phyloP scores from a whole-genome alignment of 2,888 invertebrate species.

The Drosophila suboccidentalis region DNA sequence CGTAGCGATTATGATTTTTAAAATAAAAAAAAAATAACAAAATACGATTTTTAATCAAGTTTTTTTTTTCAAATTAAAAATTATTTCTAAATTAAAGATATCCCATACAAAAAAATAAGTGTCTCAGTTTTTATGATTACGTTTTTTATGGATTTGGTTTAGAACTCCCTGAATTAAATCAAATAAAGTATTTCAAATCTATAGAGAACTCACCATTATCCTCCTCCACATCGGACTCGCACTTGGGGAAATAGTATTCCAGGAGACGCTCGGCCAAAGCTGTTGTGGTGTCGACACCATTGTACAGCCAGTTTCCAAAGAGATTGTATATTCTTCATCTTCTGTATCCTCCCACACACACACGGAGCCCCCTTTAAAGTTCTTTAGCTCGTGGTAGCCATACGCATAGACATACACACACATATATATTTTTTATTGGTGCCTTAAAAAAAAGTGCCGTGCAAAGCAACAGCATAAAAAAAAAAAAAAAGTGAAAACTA shows the following conservation, averaged over 20 bases:
- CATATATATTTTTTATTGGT: conserved; percentile 58
- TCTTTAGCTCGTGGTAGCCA: conserved; percentile 49
- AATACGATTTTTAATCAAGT: too few relatives aligned
- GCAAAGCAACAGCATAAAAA: conserved; percentile 61
- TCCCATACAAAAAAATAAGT: too few relatives aligned
- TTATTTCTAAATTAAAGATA: not conserved
- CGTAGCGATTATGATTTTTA: not conserved
- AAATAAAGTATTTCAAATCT: not conserved
- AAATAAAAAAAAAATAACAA: not conserved
- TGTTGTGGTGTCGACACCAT: conserved; percentile 89
- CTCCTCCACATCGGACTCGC: conserved; percentile 87
- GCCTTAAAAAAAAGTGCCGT: conserved; percentile 66
- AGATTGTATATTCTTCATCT: conserved; percentile 25
- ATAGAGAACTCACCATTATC: conserved; percentile 86
- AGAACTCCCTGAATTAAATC: not conserved
- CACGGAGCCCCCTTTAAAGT: conserved; percentile 38
- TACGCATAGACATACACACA: conserved; percentile 30
- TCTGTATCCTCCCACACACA: not conserved
- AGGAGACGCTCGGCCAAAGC: conserved; percentile 90
- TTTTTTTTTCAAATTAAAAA: too few relatives aligned
- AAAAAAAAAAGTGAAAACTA: conserved; percentile 60
- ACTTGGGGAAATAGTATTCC: conserved; percentile 90
- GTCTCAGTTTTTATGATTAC: not conserved
- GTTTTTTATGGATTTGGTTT: not conserved
- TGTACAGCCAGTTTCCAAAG: conserved; percentile 87